Evolutionary conservation across 2,113 vertebrate species (phyloP).

Genomic region (Anarhynchus alexandrinus): DNA sequence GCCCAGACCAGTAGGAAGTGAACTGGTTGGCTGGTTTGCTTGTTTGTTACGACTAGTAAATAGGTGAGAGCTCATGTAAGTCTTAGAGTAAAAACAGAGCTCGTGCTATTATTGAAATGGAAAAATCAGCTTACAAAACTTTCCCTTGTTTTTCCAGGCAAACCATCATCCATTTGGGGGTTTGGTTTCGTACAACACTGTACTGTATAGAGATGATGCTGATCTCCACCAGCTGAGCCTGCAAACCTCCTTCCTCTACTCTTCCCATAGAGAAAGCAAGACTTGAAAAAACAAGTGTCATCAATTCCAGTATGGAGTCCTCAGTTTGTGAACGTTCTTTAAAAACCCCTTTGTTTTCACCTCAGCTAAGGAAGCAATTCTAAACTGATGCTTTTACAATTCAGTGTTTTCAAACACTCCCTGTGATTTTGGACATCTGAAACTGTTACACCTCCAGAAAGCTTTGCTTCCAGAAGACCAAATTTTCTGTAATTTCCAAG

Average conservation of each 20-base stretch:
- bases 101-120: accelerated
- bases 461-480: background rate
- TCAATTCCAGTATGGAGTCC: background rate
- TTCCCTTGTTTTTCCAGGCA: background rate
- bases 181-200: background rate
- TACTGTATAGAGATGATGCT: background rate
- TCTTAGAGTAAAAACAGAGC: background rate
- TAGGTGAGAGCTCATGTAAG: background rate
- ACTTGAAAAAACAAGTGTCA: background rate
- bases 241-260: background rate
- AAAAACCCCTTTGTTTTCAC: background rate
- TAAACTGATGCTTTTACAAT: background rate
- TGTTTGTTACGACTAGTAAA: background rate
- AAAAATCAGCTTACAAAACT: background rate
- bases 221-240: background rate
- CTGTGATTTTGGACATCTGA: background rate
- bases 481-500: background rate
- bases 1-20: too few relatives aligned
- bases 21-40: background rate
- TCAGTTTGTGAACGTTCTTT: background rate
- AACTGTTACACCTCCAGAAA: background rate
- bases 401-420: background rate
- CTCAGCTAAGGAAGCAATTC: background rate
- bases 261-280: background rate
- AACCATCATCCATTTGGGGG: background rate